Conservation (phyloP, 2,888 invertebrate species). For the Stomorhina lunata region DNA sequence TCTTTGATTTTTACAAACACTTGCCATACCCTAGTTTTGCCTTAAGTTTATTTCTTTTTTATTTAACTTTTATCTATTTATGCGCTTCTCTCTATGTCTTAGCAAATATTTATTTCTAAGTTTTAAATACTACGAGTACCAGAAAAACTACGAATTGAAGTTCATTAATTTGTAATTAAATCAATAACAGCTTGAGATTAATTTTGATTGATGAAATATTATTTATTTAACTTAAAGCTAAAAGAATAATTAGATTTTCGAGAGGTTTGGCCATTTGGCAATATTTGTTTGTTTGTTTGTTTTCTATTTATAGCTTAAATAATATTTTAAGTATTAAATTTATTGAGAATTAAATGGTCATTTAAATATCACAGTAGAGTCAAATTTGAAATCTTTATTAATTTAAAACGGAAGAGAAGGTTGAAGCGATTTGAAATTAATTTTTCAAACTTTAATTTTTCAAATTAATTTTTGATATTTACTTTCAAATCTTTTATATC, state of each 20-base stretch:
- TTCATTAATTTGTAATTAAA: not conserved
- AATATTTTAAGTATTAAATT: no score
- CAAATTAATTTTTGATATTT: no score
- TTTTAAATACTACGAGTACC: no score
- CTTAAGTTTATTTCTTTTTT: not conserved
- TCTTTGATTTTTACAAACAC: not conserved
- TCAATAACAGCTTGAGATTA: not conserved
- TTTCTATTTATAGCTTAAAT: not conserved
- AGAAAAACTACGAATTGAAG: not conserved
- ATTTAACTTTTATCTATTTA: no score
- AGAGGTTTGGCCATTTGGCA: not conserved
- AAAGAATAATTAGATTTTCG: not conserved
- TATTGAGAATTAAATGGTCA: no score
- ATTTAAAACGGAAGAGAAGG: no score
- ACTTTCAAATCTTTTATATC: no score
- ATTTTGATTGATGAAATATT: not conserved
- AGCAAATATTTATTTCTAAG: not conserved
- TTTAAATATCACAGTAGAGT: no score
- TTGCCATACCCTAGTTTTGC: not conserved
- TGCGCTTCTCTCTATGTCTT: no score
- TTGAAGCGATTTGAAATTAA: no score
- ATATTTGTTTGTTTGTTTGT: not conserved
- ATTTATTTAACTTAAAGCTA: not conserved
- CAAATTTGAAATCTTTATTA: no score
- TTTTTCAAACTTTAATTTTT: no score